phyloP scores from a whole-genome alignment of 2,888 invertebrate species.

The Carterocephalus palaemon region DNA sequence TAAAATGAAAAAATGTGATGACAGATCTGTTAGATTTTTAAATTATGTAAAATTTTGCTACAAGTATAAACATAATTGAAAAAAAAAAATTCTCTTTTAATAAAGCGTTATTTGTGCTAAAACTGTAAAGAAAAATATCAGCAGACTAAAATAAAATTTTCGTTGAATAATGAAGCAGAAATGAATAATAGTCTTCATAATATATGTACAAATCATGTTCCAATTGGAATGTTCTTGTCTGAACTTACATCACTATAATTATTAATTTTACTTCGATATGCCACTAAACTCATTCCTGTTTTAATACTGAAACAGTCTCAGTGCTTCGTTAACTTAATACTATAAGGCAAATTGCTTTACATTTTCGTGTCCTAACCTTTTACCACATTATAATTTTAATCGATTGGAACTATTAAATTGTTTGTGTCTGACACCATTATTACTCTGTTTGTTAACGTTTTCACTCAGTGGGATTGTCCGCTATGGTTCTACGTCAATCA shows the following conservation, averaged over 20 bases:
- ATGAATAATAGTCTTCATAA: constrained; percentile 12
- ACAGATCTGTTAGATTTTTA: constrained; percentile 41
- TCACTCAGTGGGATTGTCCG: constrained; percentile 18
- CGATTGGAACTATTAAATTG: constrained; percentile 12
- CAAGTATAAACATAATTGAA: no score
- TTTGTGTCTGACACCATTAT: constrained; percentile 25
- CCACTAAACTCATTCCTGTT: constrained; percentile 48
- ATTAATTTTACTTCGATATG: constrained; percentile 54
- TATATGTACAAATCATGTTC: constrained; percentile 26
- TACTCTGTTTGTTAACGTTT: constrained; percentile 2
- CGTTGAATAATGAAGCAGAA: constrained; percentile 17
- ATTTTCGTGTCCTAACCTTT: constrained; percentile 30
- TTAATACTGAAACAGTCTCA: constrained; percentile 69
- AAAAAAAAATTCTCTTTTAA: not conserved
- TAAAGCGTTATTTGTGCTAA: constrained; percentile 25
- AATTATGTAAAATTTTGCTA: no score
- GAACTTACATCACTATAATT: constrained; percentile 7
- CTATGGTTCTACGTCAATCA: constrained; percentile 73
- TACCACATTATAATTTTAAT: constrained; percentile 19
- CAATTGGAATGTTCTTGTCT: constrained; percentile 27
- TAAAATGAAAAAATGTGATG: constrained; percentile 42
- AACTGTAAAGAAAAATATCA: constrained; percentile 25
- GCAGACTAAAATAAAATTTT: constrained; percentile 5
- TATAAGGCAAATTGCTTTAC: constrained; percentile 51
- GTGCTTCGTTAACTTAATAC: constrained; percentile 32